Evolutionary conservation across 2,888 invertebrate genomes (phyloP), one percentile per base, ranked within the genome.

Genomic region (Osedax fenrisi): DNA sequence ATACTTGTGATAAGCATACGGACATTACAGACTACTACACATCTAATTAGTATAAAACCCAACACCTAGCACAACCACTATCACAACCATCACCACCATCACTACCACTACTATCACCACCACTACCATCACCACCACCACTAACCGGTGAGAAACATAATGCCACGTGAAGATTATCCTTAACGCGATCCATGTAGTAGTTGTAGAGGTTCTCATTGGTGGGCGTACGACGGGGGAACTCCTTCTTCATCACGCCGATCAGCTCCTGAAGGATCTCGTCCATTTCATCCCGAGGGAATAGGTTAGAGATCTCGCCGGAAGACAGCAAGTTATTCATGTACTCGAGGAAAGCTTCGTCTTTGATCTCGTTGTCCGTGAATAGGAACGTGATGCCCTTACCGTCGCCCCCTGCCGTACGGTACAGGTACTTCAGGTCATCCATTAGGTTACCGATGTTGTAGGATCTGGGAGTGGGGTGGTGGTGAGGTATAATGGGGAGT

Each of bases 371-470:
- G 84, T 96, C 96, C 1, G 94, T 94, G 83, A 96, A 96, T 78
- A 96, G 91, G 84, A 96, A 96, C 0, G 95, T 94, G 10, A 95
- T 94, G n/a, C 95, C 94, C 86, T 94, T 94, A 23, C 94, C 95
- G 84, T 94, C 83, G 90, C 92, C 92, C 3, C 96, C 96, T 82
- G 95, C 94, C 0, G 92, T 91, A 78, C 94, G 88, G 83, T 95
- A 96, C 26, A 96, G 86, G 64, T 91, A 87, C 85, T 95, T 96
- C 25, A 96, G 86, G 84, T 96, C 96, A 85, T 96, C 96, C 79
- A 95, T 86, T 81, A 96, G 92, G 84, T 96, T 96, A 23, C 90
- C 89, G 26, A 92, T 90, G 84, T 95, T 95, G 86, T 96, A 96
- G 0, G 94, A 94, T 81, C 88, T 87, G 77, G 5, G 23, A 69